A percentile compares a stretch with the other conserved stretches of the same genome.
phyloP scores from a whole-genome alignment of 2,113 vertebrate species.

The Pelvicachromis taeniatus region DNA sequence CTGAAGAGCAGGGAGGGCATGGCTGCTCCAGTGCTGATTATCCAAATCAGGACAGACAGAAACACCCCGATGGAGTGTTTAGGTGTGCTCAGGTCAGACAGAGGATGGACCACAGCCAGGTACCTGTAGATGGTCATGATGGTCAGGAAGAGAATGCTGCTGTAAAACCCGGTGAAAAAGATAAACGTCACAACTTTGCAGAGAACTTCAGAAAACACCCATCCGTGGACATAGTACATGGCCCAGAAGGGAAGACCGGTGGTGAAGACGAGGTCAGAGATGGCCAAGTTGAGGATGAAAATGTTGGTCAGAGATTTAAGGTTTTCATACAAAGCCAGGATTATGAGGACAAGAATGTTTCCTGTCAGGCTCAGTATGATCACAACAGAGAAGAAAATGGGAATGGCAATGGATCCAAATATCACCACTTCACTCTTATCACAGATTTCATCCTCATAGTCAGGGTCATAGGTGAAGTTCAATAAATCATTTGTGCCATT shows the following conservation, averaged over 20 bases:
- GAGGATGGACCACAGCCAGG: conserved; percentile 76
- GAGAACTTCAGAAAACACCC: conserved; percentile 75
- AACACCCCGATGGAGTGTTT: conserved; percentile 32
- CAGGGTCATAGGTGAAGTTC: fast-evolving
- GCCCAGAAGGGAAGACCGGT: conserved; percentile 81
- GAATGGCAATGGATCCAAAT: conserved; percentile 61
- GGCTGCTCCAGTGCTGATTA: conserved; percentile 71
- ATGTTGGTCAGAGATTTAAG: conserved; percentile 83
- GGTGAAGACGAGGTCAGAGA: conserved; percentile 86
- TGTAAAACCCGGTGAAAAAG: conserved; percentile 85
- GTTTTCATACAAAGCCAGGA: conserved; percentile 81
- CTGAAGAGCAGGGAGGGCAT: conserved; percentile 75
- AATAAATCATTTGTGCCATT: no score
- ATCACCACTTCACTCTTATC: conserved; percentile 48
- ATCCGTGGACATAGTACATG: conserved; percentile 70
- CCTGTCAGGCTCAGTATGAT: conserved; percentile 81
- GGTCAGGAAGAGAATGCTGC: conserved; percentile 83
- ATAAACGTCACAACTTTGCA: conserved; percentile 80
- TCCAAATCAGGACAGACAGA: conserved; percentile 73
- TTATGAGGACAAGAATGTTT: conserved; percentile 83
- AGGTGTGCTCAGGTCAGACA: conserved; percentile 59
- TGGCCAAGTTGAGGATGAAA: conserved; percentile 86
- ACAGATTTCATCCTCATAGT: conserved; percentile 58
- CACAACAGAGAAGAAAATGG: conserved; percentile 74
- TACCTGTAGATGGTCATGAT: conserved; percentile 86